Evolutionary conservation across 2,797 vertebrate genomes (phyloP).

Genomic region (Dendrocincla fuliginosa): DNA sequence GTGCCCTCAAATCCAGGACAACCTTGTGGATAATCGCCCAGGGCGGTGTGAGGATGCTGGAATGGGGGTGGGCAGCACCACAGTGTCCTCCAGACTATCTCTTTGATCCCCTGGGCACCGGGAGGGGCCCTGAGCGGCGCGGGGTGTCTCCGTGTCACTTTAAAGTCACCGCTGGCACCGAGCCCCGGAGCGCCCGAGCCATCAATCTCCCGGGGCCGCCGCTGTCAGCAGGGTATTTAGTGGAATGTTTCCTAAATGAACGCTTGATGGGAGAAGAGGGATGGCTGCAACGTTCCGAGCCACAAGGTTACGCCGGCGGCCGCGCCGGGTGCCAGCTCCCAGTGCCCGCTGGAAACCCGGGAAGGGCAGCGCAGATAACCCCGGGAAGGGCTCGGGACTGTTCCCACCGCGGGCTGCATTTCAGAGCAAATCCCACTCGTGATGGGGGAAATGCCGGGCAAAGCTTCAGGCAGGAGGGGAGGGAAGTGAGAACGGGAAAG

Average conservation of each 20-base stretch:
- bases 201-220: not conserved
- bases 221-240: conserved; percentile 54
- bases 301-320: not conserved
- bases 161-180: not conserved
- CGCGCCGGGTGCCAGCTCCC: not conserved
- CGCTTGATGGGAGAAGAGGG: conserved; percentile 42
- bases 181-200: not conserved
- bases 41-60: not conserved
- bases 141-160: not conserved
- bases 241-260: conserved; percentile 26
- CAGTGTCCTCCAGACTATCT: rapidly evolving
- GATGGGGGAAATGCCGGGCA: rapidly evolving
- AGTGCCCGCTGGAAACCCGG: not conserved
- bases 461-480: not conserved
- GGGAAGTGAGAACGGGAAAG: not conserved
- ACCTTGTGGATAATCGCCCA: rapidly evolving
- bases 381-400: not conserved
- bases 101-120: rapidly evolving
- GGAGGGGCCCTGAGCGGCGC: not conserved
- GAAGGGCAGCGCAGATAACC: rapidly evolving
- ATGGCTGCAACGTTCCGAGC: not conserved
- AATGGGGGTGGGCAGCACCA: too few relatives aligned
- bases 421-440: rapidly evolving
- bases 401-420: rapidly evolving
- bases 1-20: not conserved